These are phyloP conservation scores for Illadopsis cleaveri DNA, from an alignment of 2,113 vertebrate species.

Conservation along the genomic window DNA sequence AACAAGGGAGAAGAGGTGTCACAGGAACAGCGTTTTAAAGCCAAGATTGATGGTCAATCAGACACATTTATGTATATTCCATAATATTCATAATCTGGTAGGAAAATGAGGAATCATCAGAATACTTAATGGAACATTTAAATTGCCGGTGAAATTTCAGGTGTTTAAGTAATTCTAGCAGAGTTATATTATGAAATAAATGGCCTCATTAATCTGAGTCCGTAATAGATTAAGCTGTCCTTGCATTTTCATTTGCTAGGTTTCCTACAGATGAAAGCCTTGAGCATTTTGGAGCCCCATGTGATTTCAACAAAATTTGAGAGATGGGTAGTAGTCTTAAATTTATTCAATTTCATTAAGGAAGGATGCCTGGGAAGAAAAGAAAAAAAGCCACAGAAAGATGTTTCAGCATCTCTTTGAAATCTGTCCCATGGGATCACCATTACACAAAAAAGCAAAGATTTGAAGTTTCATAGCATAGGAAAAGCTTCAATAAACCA, in stretches of 20 bases:
- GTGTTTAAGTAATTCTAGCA: not conserved
- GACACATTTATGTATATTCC: not conserved
- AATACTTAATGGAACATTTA: not conserved
- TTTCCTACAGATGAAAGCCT: not conserved
- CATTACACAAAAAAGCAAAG: not conserved
- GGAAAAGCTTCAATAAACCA: constrained; percentile 8
- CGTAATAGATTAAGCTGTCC: not conserved
- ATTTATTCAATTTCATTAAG: not conserved
- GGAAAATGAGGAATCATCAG: constrained; percentile 6
- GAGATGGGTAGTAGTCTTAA: not conserved
- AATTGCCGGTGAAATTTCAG: constrained; percentile 1
- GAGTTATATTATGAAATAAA: not conserved
- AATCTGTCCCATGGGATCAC: not conserved
- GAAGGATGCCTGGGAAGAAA: not conserved
- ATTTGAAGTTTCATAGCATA: not conserved
- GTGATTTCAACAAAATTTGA: not conserved
- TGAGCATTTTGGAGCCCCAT: not conserved
- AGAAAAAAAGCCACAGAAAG: not conserved
- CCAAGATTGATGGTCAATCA: not conserved
- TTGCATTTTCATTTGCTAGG: not conserved
- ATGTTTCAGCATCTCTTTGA: not conserved
- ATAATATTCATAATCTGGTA: not conserved
- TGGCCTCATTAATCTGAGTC: not conserved
- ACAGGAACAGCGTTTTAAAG: not conserved
- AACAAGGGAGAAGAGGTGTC: not conserved